Percentiles rank a stretch among this genome's conserved stretches.
phyloP scores from a whole-genome alignment of 92 coral and sea anemone species.

The Palythoa grandiflora region DNA sequence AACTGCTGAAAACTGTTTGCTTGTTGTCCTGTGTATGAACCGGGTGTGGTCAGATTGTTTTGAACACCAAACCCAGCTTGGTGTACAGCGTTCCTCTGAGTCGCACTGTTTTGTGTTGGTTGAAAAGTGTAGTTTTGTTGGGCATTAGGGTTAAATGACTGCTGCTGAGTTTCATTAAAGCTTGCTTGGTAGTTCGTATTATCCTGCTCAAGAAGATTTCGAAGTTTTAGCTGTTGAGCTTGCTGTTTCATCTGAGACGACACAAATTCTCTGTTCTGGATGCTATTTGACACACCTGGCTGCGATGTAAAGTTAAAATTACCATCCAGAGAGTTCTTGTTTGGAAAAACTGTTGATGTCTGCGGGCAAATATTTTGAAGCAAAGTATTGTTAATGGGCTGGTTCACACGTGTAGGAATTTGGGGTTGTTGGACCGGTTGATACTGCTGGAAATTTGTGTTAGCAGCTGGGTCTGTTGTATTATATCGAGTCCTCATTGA shows the following conservation, averaged over 20 bases:
- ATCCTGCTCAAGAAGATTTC: conserved; percentile 11
- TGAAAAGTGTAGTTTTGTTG: conserved; percentile 32
- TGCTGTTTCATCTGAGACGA: conserved; percentile 20
- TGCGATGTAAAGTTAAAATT: background rate
- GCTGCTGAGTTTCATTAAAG: conserved; percentile 26
- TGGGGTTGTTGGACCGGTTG: background rate
- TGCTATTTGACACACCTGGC: background rate
- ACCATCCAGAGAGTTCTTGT: conserved; percentile 8
- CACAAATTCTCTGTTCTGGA: conserved; percentile 11
- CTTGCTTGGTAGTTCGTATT: background rate
- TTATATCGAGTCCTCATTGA: background rate
- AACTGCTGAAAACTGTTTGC: conserved; percentile 18
- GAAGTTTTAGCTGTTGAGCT: background rate
- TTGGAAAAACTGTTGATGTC: background rate
- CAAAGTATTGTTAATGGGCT: background rate
- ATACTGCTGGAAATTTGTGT: background rate
- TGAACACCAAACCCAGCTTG: conserved; percentile 8
- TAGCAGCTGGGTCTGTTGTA: background rate
- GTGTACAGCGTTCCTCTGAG: background rate
- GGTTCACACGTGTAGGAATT: background rate
- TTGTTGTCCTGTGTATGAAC: background rate
- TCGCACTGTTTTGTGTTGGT: conserved; percentile 31
- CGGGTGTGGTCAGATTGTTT: background rate
- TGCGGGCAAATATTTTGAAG: background rate
- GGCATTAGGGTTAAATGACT: background rate